These are phyloP conservation scores for Acanthacorydalis orientalis DNA, from an alignment of 2,888 invertebrate species.

Conservation along the genomic window DNA sequence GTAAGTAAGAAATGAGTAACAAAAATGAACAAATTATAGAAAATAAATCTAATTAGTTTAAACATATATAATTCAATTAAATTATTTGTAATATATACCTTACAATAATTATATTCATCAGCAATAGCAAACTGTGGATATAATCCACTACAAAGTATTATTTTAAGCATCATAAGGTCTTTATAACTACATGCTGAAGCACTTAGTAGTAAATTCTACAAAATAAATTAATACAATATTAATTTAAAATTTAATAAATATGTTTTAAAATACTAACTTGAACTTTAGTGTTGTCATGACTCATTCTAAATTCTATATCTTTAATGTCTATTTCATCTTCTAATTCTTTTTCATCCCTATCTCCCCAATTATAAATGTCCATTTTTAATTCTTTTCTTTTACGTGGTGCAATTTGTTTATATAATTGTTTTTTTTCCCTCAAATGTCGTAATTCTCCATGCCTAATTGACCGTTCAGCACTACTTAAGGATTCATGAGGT, in stretches of 20 bases:
- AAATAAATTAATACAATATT: conserved; percentile 5
- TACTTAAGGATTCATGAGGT: conserved; percentile 36
- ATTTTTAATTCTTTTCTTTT: conserved; percentile 60
- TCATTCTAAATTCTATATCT: conserved; percentile 75
- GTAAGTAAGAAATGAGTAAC: too few species aligned
- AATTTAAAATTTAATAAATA: conserved; percentile 1
- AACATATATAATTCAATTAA: background rate
- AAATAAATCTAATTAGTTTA: too few species aligned
- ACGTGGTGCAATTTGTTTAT: conserved; percentile 50
- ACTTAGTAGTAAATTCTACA: conserved; percentile 40
- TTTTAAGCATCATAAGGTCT: conserved; percentile 52
- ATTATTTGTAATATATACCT: conserved; percentile 28
- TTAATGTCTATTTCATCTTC: conserved; percentile 52
- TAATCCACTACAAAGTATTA: conserved; percentile 79
- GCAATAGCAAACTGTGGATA: conserved; percentile 93
- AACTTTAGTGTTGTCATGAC: conserved; percentile 56
- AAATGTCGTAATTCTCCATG: conserved; percentile 82
- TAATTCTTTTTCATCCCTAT: conserved; percentile 31
- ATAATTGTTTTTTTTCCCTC: conserved; percentile 38
- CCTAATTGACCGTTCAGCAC: conserved; percentile 61
- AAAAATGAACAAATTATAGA: too few species aligned
- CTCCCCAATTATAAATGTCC: conserved; percentile 49
- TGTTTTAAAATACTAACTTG: conserved; percentile 28
- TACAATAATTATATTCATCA: conserved; percentile 85
- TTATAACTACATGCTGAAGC: conserved; percentile 45